Conservation (phyloP, 2,797 vertebrate species). For the Cryptoprocta ferox region DNA sequence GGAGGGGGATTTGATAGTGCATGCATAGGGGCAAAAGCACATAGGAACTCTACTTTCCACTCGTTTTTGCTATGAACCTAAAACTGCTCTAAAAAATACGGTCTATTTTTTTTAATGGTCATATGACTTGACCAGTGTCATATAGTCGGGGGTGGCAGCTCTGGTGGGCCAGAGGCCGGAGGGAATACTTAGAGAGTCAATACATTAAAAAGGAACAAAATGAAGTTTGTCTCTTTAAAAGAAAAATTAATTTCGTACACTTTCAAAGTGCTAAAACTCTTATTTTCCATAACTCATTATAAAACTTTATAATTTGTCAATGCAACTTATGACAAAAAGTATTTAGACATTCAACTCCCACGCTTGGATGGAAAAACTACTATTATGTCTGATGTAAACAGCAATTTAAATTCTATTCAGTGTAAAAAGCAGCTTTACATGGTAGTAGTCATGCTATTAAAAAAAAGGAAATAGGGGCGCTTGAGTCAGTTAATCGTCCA, state of each 20-base stretch:
- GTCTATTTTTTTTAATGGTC: neutral
- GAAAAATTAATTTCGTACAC: neutral
- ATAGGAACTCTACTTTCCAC: neutral
- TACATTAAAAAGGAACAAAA: neutral
- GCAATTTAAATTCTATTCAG: neutral
- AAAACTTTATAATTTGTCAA: neutral
- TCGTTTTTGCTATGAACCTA: neutral
- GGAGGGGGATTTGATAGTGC: neutral
- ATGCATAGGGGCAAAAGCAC: rapidly evolving
- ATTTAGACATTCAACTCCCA: neutral
- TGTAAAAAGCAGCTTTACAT: neutral
- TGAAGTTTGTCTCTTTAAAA: neutral
- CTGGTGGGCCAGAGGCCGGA: neutral
- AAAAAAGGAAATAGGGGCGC: neutral
- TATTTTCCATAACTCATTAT: neutral
- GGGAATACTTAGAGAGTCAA: neutral
- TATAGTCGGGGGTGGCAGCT: neutral
- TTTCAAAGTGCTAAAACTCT: neutral
- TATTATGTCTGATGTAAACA: neutral
- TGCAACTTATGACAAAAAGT: neutral
- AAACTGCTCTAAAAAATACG: neutral
- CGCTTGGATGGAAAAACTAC: neutral
- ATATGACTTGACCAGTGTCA: neutral
- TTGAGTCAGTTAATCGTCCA: too few relatives aligned
- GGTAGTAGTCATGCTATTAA: neutral